These are phyloP conservation scores for Ridgeia piscesae DNA, from an alignment of 1,140 invertebrate genomes.

Conservation along the genomic window DNA sequence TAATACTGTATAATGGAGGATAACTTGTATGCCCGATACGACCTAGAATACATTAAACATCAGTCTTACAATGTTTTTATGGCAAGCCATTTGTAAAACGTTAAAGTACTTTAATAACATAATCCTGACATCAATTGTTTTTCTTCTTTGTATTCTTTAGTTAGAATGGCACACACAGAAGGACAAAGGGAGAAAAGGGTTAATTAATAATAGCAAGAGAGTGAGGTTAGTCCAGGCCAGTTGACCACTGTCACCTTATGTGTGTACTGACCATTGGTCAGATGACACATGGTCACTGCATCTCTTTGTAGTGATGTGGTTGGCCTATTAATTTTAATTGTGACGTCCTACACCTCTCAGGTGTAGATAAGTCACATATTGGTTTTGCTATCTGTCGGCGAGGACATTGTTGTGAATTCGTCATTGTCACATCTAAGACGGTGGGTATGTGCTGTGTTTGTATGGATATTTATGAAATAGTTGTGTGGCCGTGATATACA, in stretches of 20 bases:
- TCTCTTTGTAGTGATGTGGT: not conserved
- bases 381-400: not conserved
- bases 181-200: too few species aligned
- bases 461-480: not conserved
- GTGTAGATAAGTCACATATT: not conserved
- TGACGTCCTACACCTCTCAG: not conserved
- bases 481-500: not conserved
- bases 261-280: not conserved
- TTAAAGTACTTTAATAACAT: too few species aligned
- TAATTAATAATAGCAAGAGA: not conserved
- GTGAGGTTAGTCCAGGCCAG: not conserved
- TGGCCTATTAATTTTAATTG: not conserved
- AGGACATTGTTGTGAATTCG: not conserved
- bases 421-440: not conserved
- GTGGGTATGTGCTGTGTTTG: not conserved
- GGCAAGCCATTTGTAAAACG: too few species aligned
- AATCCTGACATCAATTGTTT: too few species aligned
- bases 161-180: too few species aligned
- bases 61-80: too few species aligned
- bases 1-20: too few species aligned
- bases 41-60: too few species aligned
- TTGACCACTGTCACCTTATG: not conserved
- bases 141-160: too few species aligned
- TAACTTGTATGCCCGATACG: too few species aligned
- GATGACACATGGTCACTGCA: not conserved